Evolutionary conservation across 2,888 invertebrate genomes (phyloP).

Genomic region (Drosophila peninsularis): DNA sequence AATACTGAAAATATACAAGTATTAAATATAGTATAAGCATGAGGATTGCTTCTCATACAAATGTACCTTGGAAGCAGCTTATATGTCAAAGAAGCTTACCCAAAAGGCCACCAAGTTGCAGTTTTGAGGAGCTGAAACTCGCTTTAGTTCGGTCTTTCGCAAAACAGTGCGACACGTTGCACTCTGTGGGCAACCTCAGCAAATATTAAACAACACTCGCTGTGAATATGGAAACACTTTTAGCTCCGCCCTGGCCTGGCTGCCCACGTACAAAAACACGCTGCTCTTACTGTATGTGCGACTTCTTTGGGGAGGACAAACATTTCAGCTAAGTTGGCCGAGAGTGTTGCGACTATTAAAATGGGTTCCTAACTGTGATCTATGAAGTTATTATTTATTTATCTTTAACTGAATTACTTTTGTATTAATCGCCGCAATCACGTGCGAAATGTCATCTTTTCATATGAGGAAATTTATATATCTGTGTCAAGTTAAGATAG

Average conservation of each 20-base stretch:
- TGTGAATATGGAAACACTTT: constrained; percentile 72
- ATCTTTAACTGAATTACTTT: not conserved
- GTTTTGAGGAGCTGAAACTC: not conserved
- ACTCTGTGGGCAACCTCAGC: constrained; percentile 12
- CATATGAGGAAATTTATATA: not conserved
- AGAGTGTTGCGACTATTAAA: not conserved
- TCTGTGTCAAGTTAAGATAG: too few relatives aligned
- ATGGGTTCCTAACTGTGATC: not conserved
- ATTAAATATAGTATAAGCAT: too few relatives aligned
- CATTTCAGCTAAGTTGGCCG: not conserved
- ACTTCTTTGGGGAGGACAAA: constrained; percentile 5
- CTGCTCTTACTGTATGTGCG: not conserved
- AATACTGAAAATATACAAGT: too few relatives aligned
- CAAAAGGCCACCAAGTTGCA: not conserved
- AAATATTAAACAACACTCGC: constrained; percentile 73
- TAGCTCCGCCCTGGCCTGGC: constrained; percentile 1
- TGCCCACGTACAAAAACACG: constrained; percentile 7
- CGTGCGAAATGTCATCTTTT: too few relatives aligned
- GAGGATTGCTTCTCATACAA: too few relatives aligned
- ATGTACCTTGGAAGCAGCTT: too few relatives aligned
- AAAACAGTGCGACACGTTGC: constrained; percentile 7
- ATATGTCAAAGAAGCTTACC: too few relatives aligned
- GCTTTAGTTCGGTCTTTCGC: not conserved
- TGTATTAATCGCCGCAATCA: not conserved
- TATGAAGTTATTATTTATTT: not conserved